Conservation (phyloP, 2,113 vertebrate species). For the Riparia riparia region DNA sequence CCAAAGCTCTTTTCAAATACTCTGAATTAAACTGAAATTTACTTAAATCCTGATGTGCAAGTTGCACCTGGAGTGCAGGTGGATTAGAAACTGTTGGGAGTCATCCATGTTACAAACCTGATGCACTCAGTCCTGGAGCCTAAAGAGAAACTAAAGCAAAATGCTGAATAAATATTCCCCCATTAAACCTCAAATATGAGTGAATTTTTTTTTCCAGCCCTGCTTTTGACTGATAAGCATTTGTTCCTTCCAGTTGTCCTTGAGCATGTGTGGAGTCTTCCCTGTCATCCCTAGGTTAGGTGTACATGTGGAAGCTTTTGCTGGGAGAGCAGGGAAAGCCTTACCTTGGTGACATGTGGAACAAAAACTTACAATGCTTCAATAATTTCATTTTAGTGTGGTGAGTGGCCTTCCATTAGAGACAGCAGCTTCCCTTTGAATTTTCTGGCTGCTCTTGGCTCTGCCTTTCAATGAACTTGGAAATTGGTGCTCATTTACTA, state of each 20-base stretch:
- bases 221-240: conserved; percentile 3
- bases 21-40: not conserved
- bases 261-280: not conserved
- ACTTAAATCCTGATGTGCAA: not conserved
- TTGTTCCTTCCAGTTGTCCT: conserved; percentile 4
- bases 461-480: not conserved
- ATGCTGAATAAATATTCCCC: not conserved
- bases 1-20: not conserved
- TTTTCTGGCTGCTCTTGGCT: not conserved
- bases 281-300: not conserved
- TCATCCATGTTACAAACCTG: not conserved
- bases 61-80: not conserved
- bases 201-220: not conserved
- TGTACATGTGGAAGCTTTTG: not conserved
- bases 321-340: not conserved
- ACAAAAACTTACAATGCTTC: not conserved
- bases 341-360: not conserved
- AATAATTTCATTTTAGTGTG: not conserved
- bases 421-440: not conserved
- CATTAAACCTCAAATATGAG: not conserved
- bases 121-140: not conserved
- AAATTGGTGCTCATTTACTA: not conserved
- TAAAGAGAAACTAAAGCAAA: not conserved
- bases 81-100: not conserved
- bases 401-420: not conserved